Evolutionary conservation across 2,797 vertebrate genomes (phyloP).

Genomic region (Anas bahamensis): DNA sequence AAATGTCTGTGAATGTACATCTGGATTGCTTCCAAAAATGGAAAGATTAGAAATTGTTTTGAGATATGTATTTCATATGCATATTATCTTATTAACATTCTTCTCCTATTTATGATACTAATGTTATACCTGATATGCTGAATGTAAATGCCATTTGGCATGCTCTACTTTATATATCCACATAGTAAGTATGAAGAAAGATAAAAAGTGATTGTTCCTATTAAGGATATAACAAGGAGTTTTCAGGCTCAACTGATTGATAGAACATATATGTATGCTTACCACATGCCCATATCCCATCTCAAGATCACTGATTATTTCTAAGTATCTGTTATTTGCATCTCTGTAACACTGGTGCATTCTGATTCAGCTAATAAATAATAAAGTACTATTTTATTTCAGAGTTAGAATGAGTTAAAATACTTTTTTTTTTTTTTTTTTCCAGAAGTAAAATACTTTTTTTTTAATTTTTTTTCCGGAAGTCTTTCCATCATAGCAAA

Average conservation of each 20-base stretch:
- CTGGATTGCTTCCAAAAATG: neutral
- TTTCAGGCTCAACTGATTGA: neutral
- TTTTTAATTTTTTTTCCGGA: neutral
- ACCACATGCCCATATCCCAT: neutral
- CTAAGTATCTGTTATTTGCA: neutral
- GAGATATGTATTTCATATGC: neutral
- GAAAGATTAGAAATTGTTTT: neutral
- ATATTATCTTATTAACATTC: neutral
- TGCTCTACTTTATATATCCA: neutral
- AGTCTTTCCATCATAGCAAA: neutral
- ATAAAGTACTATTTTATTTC: neutral
- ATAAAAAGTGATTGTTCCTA: neutral
- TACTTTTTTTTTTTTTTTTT: neutral
- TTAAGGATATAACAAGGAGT: neutral
- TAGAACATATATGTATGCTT: neutral
- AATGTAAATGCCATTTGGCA: neutral
- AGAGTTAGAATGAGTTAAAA: neutral
- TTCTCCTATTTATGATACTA: neutral
- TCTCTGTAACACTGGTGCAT: neutral
- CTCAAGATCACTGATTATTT: neutral
- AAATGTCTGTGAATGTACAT: neutral
- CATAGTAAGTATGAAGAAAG: neutral
- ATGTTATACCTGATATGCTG: neutral
- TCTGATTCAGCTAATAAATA: neutral
- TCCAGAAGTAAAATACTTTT: neutral